Base-by-base conservation (phyloP, 2,113 vertebrate species). In the Chlorodrepanis virens region DNA sequence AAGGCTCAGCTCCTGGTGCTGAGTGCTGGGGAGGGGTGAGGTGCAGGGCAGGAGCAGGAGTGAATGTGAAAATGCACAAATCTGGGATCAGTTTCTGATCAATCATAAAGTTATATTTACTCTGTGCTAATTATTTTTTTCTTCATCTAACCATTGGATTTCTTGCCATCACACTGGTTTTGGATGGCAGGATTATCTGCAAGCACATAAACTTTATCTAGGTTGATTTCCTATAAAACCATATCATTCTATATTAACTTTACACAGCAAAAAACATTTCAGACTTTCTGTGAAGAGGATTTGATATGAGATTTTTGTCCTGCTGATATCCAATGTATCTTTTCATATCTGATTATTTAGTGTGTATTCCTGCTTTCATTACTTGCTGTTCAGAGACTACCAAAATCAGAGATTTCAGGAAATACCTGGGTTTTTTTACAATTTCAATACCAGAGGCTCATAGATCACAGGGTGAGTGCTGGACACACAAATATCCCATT, bases 181-280 rank as follows among this genome's bases (percentile, higher is more conserved):
- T 7, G 31, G 56, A n/a, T 11, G 53, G 16, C 50, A 10, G 39
- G 47, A 28, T 83, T 29, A 31, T 57, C 53, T 88, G 0, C 45
- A 67, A 87, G 12, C 39, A 16, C 15, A 33, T 14, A 29, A 19
- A 10, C 20, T 53, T 25, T 31, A 9, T 37, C 10, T 22, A 5
- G 7, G 17, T 42, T 67, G 42, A 13, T 81, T 67, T 93, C 10
- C 3, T 77, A 1, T 37, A 28, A 50, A 92, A 33, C 18, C 10
- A 0, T 28, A 5, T 22, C 7, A 8, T 60, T 31, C 15, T 33
- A 0, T 61, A 22, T 68, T 81, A 33, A 14, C 15, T 54, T 54
- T 14, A 13, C 16, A 20, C 39, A 22, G 14, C 28, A 63, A 50
- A 64, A 63, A 63, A 20, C 6, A 2, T 14, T 20, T 39, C 24